Conservation (phyloP, 1,140 invertebrate genomes). For the Drosophila littoralis region DNA sequence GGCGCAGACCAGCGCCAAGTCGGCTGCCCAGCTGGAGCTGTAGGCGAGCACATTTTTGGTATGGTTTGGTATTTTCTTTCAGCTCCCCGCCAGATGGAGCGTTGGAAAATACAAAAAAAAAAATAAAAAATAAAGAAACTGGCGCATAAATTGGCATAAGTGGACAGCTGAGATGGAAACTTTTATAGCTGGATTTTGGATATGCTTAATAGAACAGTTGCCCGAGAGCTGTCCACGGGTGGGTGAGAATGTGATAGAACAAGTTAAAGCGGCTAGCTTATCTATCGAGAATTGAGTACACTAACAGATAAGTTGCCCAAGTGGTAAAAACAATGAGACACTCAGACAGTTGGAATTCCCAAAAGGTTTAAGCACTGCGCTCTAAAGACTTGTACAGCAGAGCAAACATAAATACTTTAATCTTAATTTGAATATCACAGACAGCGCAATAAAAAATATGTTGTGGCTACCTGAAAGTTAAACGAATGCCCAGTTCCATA, state of each 20-base stretch:
- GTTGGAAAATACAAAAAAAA: slow-evolving; percentile 41
- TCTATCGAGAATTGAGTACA: neutral
- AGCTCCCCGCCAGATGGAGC: neutral
- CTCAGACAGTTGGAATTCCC: no score
- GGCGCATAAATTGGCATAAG: slow-evolving; percentile 71
- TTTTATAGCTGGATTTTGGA: slow-evolving; percentile 29
- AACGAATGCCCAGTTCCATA: slow-evolving; percentile 26
- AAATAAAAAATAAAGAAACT: slow-evolving; percentile 35
- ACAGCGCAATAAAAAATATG: neutral
- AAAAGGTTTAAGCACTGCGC: no score
- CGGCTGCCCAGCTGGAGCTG: slow-evolving; percentile 39
- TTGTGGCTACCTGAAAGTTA: neutral
- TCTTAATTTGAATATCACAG: slow-evolving; percentile 25
- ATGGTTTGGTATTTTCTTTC: slow-evolving; percentile 11
- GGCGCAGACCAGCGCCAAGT: slow-evolving; percentile 23
- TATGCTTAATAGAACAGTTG: slow-evolving; percentile 30
- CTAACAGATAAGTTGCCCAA: neutral
- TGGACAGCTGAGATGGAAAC: slow-evolving; percentile 51
- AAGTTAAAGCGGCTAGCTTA: neutral
- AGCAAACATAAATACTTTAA: slow-evolving; percentile 13
- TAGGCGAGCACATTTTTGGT: slow-evolving; percentile 3
- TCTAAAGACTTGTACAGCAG: neutral
- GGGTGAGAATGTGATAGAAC: slow-evolving; percentile 11
- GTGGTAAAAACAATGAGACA: no score
- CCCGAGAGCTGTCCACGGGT: slow-evolving; percentile 10